Percentiles rank a stretch among this genome's conserved stretches.
phyloP scores from a whole-genome alignment of 2,888 invertebrate species.

The Zhengitettix transpicula region DNA sequence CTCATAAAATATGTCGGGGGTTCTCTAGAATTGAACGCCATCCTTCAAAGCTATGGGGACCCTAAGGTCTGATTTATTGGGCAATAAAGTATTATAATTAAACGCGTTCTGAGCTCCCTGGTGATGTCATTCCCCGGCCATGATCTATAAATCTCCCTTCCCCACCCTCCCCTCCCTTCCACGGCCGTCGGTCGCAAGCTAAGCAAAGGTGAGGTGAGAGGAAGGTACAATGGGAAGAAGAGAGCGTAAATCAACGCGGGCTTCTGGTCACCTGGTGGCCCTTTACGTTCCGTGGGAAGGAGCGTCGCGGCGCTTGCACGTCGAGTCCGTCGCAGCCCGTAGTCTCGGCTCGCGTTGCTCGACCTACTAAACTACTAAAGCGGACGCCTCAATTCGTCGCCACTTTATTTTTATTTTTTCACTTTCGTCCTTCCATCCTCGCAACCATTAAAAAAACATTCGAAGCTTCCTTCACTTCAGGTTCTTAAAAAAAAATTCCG shows the following conservation, averaged over 20 bases:
- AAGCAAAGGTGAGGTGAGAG: slow-evolving; percentile 23
- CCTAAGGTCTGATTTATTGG: slow-evolving; percentile 44
- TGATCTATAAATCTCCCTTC: slow-evolving; percentile 25
- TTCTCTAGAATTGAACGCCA: slow-evolving; percentile 50
- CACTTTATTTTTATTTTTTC: no score
- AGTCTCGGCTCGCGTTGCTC: no score
- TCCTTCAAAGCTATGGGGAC: slow-evolving; percentile 30
- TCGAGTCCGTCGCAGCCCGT: no score
- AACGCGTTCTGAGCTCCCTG: slow-evolving; percentile 36
- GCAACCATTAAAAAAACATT: no score
- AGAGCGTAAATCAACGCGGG: background rate
- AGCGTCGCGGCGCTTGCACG: background rate
- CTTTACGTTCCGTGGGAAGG: background rate
- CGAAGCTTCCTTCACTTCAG: no score
- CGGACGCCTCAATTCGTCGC: no score
- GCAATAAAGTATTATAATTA: slow-evolving; percentile 68
- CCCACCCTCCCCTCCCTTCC: background rate
- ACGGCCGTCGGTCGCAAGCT: slow-evolving; percentile 3
- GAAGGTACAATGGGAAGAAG: slow-evolving; percentile 7
- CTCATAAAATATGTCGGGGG: slow-evolving; percentile 47
- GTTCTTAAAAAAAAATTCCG: no score
- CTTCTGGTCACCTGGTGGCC: background rate
- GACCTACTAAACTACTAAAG: no score
- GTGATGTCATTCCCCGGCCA: slow-evolving; percentile 28
- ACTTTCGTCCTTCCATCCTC: no score